Base-by-base conservation (phyloP, 37 sponge, comb jelly and placozoan genomes). In the Spongilla lacustris region DNA sequence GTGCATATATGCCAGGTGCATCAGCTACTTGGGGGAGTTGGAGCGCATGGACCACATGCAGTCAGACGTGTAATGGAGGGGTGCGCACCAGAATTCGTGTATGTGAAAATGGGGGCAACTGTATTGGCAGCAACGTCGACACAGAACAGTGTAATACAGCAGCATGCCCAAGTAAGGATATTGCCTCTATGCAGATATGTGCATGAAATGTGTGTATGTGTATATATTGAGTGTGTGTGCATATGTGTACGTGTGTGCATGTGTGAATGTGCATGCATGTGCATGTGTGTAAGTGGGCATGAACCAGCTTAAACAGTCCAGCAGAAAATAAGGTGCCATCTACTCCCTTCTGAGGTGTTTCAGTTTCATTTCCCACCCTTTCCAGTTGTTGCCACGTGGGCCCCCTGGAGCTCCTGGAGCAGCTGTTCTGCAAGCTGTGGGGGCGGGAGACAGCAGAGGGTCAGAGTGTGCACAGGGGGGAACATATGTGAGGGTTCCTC, bases 361-460 rank as follows among this genome's bases (percentile, higher is more conserved):
- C n/a, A n/a, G n/a, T n/a, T n/a, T n/a, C n/a, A n/a, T n/a, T n/a
- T n/a, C n/a, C n/a, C n/a, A n/a, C 19, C 21, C 12, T 14, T 17
- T 58, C 19, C 41, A 77, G 81, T 79, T 19, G 75, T n/a, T 34
- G 88, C 88, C 1, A 50, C 25, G 2, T 93, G 93, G 93, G 46
- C 76, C 33, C 13, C 32, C 8, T 93, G 93, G 93, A 49, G 81
- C 27, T 13, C 36, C 0, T 95, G 96, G 96, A 90, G 91, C 66
- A 29, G 72, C 2, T 95, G 96, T 49, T 83, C 88, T 58, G 86
- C 83, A 19, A 67, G 80, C 32, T 95, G 96, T 92, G 93, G 89
- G 27, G 86, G 88, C 21, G 95, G 95, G 0, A 30, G 76, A 28
- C 89, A 80, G 50, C 37, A 32, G 11, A 77, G 95, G 34, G 73